phyloP scores from a whole-genome alignment of 1,140 invertebrate species.

The Bombus ignitus region DNA sequence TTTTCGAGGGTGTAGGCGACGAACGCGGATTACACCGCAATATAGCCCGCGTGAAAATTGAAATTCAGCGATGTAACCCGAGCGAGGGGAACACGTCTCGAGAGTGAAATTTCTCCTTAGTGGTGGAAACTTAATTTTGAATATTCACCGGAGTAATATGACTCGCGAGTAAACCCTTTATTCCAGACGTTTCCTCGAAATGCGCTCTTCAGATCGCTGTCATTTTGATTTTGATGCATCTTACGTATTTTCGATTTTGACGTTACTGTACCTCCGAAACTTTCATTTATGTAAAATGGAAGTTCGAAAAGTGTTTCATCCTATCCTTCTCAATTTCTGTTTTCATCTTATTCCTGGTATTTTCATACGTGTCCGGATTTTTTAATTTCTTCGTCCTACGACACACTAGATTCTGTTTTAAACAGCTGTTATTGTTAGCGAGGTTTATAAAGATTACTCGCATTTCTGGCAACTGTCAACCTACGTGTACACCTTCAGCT shows the following conservation, averaged over 20 bases:
- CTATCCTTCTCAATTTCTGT: too few species aligned
- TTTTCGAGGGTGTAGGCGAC: conserved; percentile 6
- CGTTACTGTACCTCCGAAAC: neutral
- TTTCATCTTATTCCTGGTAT: too few species aligned
- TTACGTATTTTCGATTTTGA: neutral
- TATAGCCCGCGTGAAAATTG: conserved; percentile 35
- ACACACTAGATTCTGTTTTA: too few species aligned
- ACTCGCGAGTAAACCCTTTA: conserved; percentile 33
- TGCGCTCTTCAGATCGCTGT: neutral
- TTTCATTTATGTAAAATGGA: neutral
- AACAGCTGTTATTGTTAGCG: too few species aligned
- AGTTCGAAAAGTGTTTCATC: neutral
- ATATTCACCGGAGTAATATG: conserved; percentile 29
- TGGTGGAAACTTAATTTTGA: conserved; percentile 38
- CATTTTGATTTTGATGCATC: neutral
- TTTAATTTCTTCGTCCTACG: neutral
- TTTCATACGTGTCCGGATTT: too few species aligned
- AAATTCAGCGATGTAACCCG: conserved; percentile 41
- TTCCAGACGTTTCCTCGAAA: neutral
- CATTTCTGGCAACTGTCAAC: neutral
- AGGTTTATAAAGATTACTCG: too few species aligned
- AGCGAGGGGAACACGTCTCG: neutral
- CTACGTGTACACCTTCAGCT: neutral
- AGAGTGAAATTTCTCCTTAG: conserved; percentile 16
- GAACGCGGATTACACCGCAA: conserved; percentile 35